phyloP scores from a whole-genome alignment of 2,113 vertebrate species.

The Solea senegalensis region DNA sequence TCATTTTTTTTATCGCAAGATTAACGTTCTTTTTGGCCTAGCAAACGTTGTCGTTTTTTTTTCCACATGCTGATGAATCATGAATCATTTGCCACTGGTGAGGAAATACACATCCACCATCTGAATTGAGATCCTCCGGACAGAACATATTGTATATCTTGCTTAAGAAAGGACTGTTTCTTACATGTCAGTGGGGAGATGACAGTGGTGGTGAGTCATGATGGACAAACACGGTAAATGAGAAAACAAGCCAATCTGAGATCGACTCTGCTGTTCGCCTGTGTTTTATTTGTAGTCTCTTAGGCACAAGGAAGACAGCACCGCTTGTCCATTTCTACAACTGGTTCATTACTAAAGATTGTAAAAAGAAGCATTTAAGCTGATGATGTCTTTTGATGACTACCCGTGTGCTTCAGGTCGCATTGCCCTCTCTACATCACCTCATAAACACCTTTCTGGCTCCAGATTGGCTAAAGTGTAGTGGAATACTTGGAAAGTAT shows the following conservation, averaged over 20 bases:
- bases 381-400: too few relatives aligned
- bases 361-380: too few relatives aligned
- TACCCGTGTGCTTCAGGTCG: too few relatives aligned
- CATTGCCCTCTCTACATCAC: too few relatives aligned
- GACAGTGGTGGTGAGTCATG: conserved; percentile 24
- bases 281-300: conserved; percentile 11
- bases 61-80: background rate
- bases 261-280: background rate
- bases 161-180: conserved; percentile 12
- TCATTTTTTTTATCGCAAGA: too few relatives aligned
- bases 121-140: conserved; percentile 8
- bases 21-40: too few relatives aligned
- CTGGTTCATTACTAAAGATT: background rate
- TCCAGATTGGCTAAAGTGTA: too few relatives aligned
- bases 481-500: too few relatives aligned
- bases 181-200: conserved; percentile 13
- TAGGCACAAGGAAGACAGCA: background rate
- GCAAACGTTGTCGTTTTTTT: too few relatives aligned
- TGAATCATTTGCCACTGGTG: conserved; percentile 16
- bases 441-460: too few relatives aligned
- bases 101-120: conserved; percentile 9
- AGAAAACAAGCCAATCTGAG: conserved; percentile 1
- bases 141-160: conserved; percentile 7
- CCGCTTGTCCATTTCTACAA: conserved; percentile 7
- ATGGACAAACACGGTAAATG: conserved; percentile 5